Evolutionary conservation across 2,888 invertebrate genomes (phyloP).

Genomic region (Adineta ricciae): DNA sequence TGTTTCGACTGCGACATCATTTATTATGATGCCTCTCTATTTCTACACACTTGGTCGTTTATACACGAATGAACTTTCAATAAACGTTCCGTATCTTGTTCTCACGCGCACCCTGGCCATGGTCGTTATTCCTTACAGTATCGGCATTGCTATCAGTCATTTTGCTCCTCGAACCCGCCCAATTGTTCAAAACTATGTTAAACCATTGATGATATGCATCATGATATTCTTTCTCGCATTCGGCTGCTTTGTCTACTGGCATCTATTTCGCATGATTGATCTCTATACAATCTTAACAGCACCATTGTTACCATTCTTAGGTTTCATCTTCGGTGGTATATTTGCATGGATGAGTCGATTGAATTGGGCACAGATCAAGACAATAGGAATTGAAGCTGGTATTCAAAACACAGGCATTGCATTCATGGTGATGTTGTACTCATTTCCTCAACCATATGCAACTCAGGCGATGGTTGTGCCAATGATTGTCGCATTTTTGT

Average conservation of each 20-base stretch:
- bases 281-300: constrained; percentile 22
- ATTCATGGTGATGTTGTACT: constrained; percentile 24
- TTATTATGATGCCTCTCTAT: constrained; percentile 33
- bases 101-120: constrained; percentile 17
- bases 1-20: constrained; percentile 19
- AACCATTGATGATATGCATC: constrained; percentile 26
- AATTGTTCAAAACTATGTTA: constrained; percentile 11
- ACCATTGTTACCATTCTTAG: constrained; percentile 31
- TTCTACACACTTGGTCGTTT: constrained; percentile 29
- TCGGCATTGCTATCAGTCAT: constrained; percentile 22
- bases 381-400: constrained; percentile 34
- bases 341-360: constrained; percentile 20
- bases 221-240: constrained; percentile 27
- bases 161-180: constrained; percentile 13
- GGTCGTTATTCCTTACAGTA: constrained; percentile 27
- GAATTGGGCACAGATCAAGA: constrained; percentile 27
- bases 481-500: not conserved
- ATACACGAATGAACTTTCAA: constrained; percentile 14
- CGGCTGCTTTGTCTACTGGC: not conserved
- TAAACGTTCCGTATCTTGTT: constrained; percentile 23
- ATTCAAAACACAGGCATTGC: constrained; percentile 34
- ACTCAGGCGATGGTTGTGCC: not conserved
- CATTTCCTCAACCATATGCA: not conserved
- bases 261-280: constrained; percentile 27
- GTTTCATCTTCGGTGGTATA: constrained; percentile 23